Evolutionary conservation across 2,797 vertebrate species (phyloP).

Genomic region (Gymnocypris eckloni): DNA sequence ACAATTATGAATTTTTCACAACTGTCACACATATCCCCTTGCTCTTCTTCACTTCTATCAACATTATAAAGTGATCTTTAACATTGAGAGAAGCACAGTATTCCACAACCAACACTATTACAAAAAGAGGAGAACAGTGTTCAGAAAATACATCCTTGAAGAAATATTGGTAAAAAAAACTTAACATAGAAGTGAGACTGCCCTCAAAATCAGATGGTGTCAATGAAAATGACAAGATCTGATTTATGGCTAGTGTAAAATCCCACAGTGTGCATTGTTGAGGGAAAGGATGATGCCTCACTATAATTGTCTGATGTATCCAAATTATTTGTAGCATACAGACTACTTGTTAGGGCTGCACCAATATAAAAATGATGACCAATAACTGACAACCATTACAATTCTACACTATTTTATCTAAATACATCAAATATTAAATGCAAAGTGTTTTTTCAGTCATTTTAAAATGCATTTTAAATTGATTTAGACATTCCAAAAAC

Average conservation of each 20-base stretch:
- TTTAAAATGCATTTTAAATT: background rate
- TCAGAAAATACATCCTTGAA: background rate
- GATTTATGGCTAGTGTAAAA: background rate
- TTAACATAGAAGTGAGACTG: background rate
- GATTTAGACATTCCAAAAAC: background rate
- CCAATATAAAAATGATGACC: background rate
- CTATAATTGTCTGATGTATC: background rate
- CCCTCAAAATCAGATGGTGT: background rate
- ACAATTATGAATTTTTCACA: background rate
- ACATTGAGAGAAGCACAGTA: background rate
- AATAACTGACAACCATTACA: background rate
- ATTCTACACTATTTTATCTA: background rate
- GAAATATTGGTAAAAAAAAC: background rate
- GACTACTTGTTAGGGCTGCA: background rate
- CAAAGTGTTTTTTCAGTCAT: background rate
- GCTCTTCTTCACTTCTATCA: background rate
- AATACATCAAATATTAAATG: background rate
- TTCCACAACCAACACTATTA: background rate
- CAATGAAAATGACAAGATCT: background rate
- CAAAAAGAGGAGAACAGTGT: background rate
- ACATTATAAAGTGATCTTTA: slow-evolving; percentile 4
- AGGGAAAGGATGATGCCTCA: background rate
- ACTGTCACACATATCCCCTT: background rate
- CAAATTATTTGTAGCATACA: background rate
- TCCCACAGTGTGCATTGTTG: background rate